Conservation (phyloP, 2,797 vertebrate genomes). For the Danionella dracula region DNA sequence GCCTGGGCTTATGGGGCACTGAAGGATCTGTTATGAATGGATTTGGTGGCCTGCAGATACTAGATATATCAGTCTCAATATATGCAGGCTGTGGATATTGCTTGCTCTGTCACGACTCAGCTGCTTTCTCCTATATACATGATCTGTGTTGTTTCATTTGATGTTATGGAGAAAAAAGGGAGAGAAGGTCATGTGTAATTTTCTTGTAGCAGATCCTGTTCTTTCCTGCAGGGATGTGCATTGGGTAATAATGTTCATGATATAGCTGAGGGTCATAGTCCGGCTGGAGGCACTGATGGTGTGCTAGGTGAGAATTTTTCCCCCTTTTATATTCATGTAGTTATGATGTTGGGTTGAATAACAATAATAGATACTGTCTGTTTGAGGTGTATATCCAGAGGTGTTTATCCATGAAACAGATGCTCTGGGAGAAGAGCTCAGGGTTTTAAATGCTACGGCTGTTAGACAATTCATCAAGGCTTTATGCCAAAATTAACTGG, state of each 20-base stretch:
- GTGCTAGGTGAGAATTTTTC: neutral
- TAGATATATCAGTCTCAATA: slow-evolving; percentile 49
- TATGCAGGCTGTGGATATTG: slow-evolving; percentile 51
- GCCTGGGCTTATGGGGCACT: slow-evolving; percentile 38
- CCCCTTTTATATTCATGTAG: slow-evolving; percentile 38
- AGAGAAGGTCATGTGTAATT: slow-evolving; percentile 22
- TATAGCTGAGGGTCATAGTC: slow-evolving; percentile 26
- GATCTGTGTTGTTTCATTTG: slow-evolving; percentile 44
- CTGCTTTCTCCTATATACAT: slow-evolving; percentile 29
- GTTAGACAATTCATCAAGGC: neutral
- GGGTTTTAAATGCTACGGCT: neutral
- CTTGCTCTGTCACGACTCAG: slow-evolving; percentile 49
- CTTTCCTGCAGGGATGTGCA: slow-evolving; percentile 18
- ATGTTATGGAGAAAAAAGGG: slow-evolving; percentile 11
- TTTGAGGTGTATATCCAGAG: neutral
- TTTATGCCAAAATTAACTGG: too few species aligned
- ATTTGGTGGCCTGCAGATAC: slow-evolving; percentile 46
- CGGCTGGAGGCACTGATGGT: slow-evolving; percentile 32
- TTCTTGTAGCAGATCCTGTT: slow-evolving; percentile 8
- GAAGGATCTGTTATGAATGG: slow-evolving; percentile 54
- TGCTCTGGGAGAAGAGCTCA: neutral
- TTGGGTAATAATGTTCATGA: slow-evolving; percentile 30
- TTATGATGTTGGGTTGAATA: slow-evolving; percentile 22
- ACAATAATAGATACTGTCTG: neutral
- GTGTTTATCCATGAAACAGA: neutral